Evolutionary conservation across 2,113 vertebrate genomes (phyloP).

Genomic region (Larimichthys crocea): DNA sequence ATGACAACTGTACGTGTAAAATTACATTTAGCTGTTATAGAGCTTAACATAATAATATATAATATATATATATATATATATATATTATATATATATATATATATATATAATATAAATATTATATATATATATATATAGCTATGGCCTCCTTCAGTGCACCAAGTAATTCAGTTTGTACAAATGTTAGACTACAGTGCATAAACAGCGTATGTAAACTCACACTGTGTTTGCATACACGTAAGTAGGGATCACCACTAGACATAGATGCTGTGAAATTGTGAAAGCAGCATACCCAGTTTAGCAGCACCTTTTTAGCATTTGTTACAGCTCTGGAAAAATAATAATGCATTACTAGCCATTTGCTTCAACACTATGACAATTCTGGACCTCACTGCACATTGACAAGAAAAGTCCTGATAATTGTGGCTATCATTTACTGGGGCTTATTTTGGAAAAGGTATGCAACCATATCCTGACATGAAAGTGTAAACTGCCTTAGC

Average conservation of each 20-base stretch:
- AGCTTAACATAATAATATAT: no score
- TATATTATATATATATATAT: no score
- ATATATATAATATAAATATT: no score
- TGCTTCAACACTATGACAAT: slow-evolving; percentile 12
- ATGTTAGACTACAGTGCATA: not conserved
- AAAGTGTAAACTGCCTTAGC: slow-evolving; percentile 33
- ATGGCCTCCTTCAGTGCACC: not conserved
- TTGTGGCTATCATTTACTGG: slow-evolving; percentile 17
- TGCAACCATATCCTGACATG: slow-evolving; percentile 35
- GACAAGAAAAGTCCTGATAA: slow-evolving; percentile 45
- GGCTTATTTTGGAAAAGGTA: slow-evolving; percentile 52
- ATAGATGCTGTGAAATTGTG: not conserved
- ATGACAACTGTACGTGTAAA: no score
- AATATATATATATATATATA: no score
- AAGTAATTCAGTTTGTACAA: not conserved
- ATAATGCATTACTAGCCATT: slow-evolving; percentile 3
- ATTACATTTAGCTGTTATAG: no score
- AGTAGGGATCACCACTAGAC: not conserved
- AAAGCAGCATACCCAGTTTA: not conserved
- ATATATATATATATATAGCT: not conserved
- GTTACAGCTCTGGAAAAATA: not conserved
- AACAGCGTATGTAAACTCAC: not conserved
- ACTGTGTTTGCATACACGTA: not conserved
- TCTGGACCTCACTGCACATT: not conserved
- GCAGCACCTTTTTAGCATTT: not conserved